These are phyloP conservation scores for Tricholaema leucomelas DNA, from an alignment of 2,113 vertebrate genomes.

Conservation along the genomic window DNA sequence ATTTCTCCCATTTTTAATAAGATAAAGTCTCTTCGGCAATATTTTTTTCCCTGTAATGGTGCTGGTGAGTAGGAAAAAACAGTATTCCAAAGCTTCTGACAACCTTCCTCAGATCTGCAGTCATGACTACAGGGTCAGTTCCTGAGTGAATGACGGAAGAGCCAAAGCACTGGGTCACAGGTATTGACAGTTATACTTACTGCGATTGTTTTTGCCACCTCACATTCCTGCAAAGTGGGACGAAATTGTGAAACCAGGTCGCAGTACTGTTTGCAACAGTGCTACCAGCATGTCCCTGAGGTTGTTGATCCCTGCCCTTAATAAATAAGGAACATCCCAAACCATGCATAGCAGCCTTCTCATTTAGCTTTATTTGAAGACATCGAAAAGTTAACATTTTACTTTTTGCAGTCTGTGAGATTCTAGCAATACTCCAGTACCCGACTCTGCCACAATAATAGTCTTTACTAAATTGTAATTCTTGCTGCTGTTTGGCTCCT, in stretches of 20 bases:
- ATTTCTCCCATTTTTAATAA: neutral
- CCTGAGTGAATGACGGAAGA: neutral
- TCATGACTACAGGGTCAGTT: rapidly evolving
- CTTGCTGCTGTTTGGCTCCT: neutral
- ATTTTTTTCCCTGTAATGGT: neutral
- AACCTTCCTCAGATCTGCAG: neutral
- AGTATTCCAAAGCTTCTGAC: neutral
- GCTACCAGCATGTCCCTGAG: neutral
- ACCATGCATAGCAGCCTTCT: neutral
- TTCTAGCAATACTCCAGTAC: neutral
- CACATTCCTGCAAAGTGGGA: neutral
- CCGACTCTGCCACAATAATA: neutral
- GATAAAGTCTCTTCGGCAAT: neutral
- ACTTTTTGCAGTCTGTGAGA: neutral
- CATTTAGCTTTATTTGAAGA: neutral
- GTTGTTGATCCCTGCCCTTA: neutral
- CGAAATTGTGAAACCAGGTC: neutral
- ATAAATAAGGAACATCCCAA: neutral
- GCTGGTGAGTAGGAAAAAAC: neutral
- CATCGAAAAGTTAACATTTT: neutral
- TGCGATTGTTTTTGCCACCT: neutral
- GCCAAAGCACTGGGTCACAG: rapidly evolving
- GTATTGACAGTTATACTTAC: neutral
- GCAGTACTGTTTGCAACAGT: neutral
- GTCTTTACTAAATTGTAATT: neutral